Evolutionary conservation across 2,113 vertebrate genomes (phyloP).

Genomic region (Cyphomyrus plagiostoma): DNA sequence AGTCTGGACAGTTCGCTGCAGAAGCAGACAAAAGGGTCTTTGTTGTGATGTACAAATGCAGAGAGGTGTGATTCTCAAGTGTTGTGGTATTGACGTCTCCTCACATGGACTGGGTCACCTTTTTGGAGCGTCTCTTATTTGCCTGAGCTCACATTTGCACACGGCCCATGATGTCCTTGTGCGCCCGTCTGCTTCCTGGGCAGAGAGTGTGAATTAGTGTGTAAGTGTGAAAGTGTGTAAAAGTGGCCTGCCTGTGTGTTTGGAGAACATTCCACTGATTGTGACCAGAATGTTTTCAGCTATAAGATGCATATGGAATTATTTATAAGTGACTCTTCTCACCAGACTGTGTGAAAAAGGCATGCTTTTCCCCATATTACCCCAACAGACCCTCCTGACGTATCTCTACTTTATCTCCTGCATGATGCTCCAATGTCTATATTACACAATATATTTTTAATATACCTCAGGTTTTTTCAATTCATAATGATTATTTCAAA

Average conservation of each 20-base stretch:
- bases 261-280: not conserved
- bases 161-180: not conserved
- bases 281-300: not conserved
- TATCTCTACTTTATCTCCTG: not conserved
- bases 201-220: not conserved
- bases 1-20: not conserved
- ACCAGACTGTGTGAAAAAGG: not conserved
- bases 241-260: not conserved
- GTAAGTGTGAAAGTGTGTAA: not conserved
- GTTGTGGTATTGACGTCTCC: not conserved
- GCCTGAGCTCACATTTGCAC: not conserved
- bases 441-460: not conserved
- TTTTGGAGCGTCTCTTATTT: not conserved
- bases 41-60: not conserved
- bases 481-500: not conserved
- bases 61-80: not conserved
- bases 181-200: not conserved
- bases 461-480: not conserved
- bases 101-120: not conserved
- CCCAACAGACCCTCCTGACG: not conserved
- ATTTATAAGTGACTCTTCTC: not conserved
- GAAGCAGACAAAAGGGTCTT: not conserved
- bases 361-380: not conserved
- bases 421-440: not conserved
- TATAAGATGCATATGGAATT: not conserved